Conservation (phyloP, 2,888 invertebrate genomes). For the Neoaliturus tenellus region DNA sequence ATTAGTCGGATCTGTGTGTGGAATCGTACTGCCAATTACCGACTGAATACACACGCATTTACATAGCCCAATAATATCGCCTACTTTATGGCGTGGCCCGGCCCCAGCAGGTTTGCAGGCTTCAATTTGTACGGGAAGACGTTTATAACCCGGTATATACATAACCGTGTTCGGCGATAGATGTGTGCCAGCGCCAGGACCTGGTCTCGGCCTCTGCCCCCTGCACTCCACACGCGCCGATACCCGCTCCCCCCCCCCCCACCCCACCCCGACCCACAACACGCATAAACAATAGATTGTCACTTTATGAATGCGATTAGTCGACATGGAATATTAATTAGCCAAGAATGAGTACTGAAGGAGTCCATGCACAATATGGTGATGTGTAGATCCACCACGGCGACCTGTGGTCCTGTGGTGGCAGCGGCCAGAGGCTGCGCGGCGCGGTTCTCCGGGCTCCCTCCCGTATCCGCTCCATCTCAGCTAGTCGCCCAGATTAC, state of each 20-base stretch:
- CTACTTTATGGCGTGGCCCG: conserved; percentile 33
- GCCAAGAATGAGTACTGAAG: too few species aligned
- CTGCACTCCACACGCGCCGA: not conserved
- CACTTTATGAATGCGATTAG: too few species aligned
- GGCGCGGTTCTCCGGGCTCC: not conserved
- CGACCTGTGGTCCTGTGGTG: not conserved
- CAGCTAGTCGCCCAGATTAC: conserved; percentile 49
- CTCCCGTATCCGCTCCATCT: conserved; percentile 35
- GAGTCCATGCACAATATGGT: too few species aligned
- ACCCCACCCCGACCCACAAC: too few species aligned
- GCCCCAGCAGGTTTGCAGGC: conserved; percentile 10
- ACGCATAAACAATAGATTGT: too few species aligned
- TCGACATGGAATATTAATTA: too few species aligned
- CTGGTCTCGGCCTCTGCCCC: not conserved
- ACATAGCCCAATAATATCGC: conserved; percentile 46
- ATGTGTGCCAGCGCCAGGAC: conserved; percentile 31
- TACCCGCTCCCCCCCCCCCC: too few species aligned
- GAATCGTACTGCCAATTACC: conserved; percentile 40
- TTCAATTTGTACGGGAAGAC: conserved; percentile 49
- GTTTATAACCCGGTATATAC: conserved; percentile 44
- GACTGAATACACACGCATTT: conserved; percentile 45
- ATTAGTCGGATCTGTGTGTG: conserved; percentile 13
- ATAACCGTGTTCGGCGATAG: conserved; percentile 39
- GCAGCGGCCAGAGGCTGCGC: not conserved
- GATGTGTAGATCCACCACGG: too few species aligned